These are phyloP conservation scores for Eretmocerus hayati DNA, from an alignment of 2,888 invertebrate genomes.

Conservation along the genomic window DNA sequence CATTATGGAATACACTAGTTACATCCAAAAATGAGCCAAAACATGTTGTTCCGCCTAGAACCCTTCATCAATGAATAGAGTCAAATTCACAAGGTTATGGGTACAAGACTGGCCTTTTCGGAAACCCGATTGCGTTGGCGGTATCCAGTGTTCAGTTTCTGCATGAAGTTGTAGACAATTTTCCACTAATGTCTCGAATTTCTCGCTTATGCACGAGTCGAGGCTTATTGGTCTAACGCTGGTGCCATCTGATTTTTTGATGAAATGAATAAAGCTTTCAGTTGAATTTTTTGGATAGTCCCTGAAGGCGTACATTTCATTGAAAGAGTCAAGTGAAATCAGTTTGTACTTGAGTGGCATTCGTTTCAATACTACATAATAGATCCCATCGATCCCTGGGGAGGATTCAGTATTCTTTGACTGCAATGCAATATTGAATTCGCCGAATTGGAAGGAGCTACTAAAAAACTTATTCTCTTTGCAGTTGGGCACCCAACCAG, in stretches of 20 bases:
- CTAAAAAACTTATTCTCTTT: neutral
- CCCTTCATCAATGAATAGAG: neutral
- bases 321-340: constrained; percentile 4
- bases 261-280: constrained; percentile 4
- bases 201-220: constrained; percentile 7
- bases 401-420: neutral
- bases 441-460: neutral
- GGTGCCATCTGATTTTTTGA: constrained; percentile 2
- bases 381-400: neutral
- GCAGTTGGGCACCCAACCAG: too few relatives aligned
- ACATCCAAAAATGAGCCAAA: too few relatives aligned
- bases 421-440: constrained; percentile 5
- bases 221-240: constrained; percentile 7
- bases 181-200: constrained; percentile 8
- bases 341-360: constrained; percentile 2
- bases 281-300: constrained; percentile 2
- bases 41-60: too few relatives aligned
- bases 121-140: neutral
- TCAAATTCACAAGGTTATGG: neutral
- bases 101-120: neutral
- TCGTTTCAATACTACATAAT: neutral
- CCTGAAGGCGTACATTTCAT: constrained; percentile 1
- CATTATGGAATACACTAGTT: too few relatives aligned
- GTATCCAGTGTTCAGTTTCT: neutral
- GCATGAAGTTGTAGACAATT: constrained; percentile 7